Base-by-base conservation (phyloP, 35 echinoderm and acorn worm genomes). In the Holothuria glaberrima region DNA sequence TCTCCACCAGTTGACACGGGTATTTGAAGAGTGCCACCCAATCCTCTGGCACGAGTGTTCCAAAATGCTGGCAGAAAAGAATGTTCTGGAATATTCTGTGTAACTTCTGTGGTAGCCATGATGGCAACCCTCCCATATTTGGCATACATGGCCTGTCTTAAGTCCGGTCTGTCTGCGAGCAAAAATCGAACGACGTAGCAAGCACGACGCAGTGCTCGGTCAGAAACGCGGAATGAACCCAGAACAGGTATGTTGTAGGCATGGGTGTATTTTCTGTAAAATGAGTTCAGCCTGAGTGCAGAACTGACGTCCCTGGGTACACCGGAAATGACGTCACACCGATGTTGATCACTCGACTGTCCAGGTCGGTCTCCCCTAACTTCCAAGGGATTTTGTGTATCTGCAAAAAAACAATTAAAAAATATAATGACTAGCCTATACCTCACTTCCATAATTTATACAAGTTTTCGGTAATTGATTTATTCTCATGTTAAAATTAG, bases 131-230 rank as follows among this genome's bases (percentile, higher is more conserved):
- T 75, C 13, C 75, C 77, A 60, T 88, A 95, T 81, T 76, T 89
- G 38, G 61, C 66, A 81, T 92, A 95, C 72, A 95, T 89, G 19
- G 64, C 68, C 62, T 95, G 61, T n/a, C 94, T 61, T 6, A 95
- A 59, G 58, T 95, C 94, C 30, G 71, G 1, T 30, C 94, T 66
- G 30, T 95, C 94, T 0, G 76, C 94, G 6, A 95, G 64, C 31
- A 92, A 33, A 54, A 95, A 95, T 46, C 94, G 73, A 30, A 92
- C 48, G 12, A 92, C 80, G 52, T 95, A 95, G 68, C 94, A 95
- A 14, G 94, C 94, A 60, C 94, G 56, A 50, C 44, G 50, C 24
- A 95, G 48, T 24, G 94, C 94, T 30, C 68, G 74, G 45, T 95
- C 94, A 31, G n/a, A n/a, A n/a, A n/a, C n/a, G n/a, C n/a, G n/a